Base-by-base conservation (phyloP, 1,140 invertebrate genomes). In the Ceratina australensis region DNA sequence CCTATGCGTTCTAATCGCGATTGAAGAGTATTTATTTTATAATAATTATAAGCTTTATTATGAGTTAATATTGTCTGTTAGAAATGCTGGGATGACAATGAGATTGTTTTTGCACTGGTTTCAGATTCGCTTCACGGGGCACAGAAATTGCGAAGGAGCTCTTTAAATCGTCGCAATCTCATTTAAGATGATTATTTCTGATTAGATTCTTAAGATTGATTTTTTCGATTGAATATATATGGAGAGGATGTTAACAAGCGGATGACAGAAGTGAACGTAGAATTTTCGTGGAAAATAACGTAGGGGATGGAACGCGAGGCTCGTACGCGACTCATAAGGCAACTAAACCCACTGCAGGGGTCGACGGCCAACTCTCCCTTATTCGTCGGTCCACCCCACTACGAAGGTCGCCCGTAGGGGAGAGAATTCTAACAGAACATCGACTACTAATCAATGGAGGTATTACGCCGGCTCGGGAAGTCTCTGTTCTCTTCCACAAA, bases 381-480 rank as follows among this genome's bases (percentile, higher is more conserved):
- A 80, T 66, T 72, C 72, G 67, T 64, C 56, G 49, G 42, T 59
- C 47, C 65, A 78, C 74, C 72, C 72, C 67, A 74, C 63, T 74
- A 67, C 47, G 49, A 47, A 26, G 47, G 64, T 71, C n/a, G 78
- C 74, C 59, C 71, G 59, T 80, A 33, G 63, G 78, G 78, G 78
- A 60, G 74, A 67, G 57, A 57, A 81, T 81, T 84, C 79, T 80
- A 71, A 84, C 82, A 85, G 82, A 81, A 84, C 74, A 72, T 84
- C 72, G 78, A 71, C 74, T 85, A 42, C 81, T 75, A 73, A 85
- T 85, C 82, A 85, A 85, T 81, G 83, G 72, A 81, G 73, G 49
- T 57, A 77, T 76, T 76, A 69, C 59, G 61, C 71, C 49, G 74
- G 52, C 65, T 42, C 73, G 33, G 33, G 66, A 28, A 69, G 56